These are phyloP conservation scores for Quadroppia sp. DNA, from an alignment of 2,888 invertebrate species.

Conservation along the genomic window DNA sequence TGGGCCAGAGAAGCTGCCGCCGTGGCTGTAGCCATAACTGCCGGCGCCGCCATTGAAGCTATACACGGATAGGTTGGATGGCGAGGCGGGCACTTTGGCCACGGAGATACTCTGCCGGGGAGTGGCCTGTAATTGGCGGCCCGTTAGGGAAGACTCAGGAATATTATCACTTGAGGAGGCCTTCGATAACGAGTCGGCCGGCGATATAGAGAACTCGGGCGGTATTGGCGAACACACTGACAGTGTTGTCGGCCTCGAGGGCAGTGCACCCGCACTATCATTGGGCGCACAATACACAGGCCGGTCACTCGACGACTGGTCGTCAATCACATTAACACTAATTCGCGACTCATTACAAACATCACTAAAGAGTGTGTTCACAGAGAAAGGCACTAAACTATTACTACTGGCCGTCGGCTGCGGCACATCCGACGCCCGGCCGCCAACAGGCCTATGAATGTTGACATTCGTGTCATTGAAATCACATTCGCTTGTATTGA, in stretches of 20 bases:
- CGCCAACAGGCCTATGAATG: too few relatives aligned
- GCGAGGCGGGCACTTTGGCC: not conserved
- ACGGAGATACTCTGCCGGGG: too few relatives aligned
- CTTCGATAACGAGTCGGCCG: conserved; percentile 38
- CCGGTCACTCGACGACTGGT: not conserved
- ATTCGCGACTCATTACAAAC: not conserved
- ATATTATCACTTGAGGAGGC: conserved; percentile 41
- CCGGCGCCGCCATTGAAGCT: conserved; percentile 27
- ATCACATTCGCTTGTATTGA: not conserved
- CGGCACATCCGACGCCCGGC: too few relatives aligned
- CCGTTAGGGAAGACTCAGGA: conserved; percentile 1
- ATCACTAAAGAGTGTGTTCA: not conserved
- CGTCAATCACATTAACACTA: not conserved
- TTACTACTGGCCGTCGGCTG: too few relatives aligned
- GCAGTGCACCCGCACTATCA: not conserved
- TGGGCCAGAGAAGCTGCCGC: conserved; percentile 9
- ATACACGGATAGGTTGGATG: conserved; percentile 32
- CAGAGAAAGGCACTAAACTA: conserved; percentile 1
- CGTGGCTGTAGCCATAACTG: not conserved
- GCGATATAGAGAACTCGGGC: conserved; percentile 40
- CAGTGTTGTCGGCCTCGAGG: conserved; percentile 22
- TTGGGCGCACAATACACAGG: too few relatives aligned
- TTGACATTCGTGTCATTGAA: too few relatives aligned
- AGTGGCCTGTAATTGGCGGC: not conserved
- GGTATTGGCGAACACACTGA: not conserved